Evolutionary conservation across 2,113 vertebrate genomes (phyloP).

Genomic region (Melanocharis versteri): DNA sequence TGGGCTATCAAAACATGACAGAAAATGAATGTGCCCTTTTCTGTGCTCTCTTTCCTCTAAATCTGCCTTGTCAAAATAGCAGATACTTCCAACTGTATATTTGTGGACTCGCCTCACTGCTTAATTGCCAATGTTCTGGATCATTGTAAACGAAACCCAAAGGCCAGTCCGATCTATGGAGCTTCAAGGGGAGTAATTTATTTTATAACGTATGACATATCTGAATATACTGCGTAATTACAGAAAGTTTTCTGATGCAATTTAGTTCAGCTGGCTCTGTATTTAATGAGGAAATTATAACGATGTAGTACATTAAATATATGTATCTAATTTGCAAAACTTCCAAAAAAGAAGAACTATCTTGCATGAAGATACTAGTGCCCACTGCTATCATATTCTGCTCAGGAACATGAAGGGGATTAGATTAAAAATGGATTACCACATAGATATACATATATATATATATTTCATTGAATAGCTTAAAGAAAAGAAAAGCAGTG

Average conservation of each 20-base stretch:
- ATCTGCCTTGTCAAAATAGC: background rate
- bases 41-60: background rate
- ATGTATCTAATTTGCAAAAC: background rate
- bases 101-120: background rate
- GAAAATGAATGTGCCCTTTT: background rate
- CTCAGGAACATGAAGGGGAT: background rate
- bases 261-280: background rate
- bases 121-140: background rate
- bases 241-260: background rate
- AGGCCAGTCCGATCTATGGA: background rate
- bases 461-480: background rate
- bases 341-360: background rate
- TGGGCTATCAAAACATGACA: background rate
- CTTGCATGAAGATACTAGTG: background rate
- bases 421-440: background rate
- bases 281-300: background rate
- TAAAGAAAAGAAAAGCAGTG: background rate
- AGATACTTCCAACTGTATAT: background rate
- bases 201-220: background rate
- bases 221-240: background rate
- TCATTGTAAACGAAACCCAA: background rate
- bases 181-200: background rate
- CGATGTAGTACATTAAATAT: background rate
- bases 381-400: background rate
- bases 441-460: background rate